These are phyloP conservation scores for Nezara viridula DNA, from an alignment of 2,888 invertebrate genomes.

Conservation along the genomic window DNA sequence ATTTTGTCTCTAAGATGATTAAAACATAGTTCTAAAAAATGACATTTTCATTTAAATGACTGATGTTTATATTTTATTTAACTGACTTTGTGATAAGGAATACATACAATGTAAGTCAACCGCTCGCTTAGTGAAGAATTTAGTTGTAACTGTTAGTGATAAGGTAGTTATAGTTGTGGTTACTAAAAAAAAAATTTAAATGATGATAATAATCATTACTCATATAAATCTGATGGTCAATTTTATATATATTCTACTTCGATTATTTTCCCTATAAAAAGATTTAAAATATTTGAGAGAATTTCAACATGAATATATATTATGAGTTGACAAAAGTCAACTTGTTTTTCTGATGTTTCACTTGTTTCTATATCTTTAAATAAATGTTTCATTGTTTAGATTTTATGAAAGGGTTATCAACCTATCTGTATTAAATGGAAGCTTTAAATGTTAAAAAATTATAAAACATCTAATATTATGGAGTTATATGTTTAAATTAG, in stretches of 20 bases:
- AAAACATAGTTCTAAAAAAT: background rate
- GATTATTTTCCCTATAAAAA: background rate
- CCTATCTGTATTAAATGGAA: conserved; percentile 33
- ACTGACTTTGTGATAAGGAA: conserved; percentile 15
- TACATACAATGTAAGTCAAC: background rate
- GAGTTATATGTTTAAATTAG: conserved; percentile 19
- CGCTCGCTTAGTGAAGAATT: conserved; percentile 1
- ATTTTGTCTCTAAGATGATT: background rate
- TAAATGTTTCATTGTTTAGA: conserved; percentile 13
- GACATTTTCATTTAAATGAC: conserved; percentile 26
- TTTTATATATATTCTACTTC: background rate
- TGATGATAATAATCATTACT: background rate
- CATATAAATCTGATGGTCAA: background rate
- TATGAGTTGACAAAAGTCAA: background rate
- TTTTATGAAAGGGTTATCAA: background rate
- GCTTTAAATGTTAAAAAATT: conserved; percentile 42
- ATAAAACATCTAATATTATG: conserved; percentile 9
- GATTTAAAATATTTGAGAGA: background rate
- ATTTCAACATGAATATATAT: background rate
- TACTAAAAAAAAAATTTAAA: background rate
- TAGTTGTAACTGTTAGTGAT: background rate
- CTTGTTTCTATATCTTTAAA: conserved; percentile 19
- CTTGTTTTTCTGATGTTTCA: background rate
- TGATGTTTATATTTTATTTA: background rate
- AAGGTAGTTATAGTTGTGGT: background rate